Evolutionary conservation across 1,140 invertebrate species (phyloP), one percentile per base, ranked within the genome.

Genomic region (Proales similis): DNA sequence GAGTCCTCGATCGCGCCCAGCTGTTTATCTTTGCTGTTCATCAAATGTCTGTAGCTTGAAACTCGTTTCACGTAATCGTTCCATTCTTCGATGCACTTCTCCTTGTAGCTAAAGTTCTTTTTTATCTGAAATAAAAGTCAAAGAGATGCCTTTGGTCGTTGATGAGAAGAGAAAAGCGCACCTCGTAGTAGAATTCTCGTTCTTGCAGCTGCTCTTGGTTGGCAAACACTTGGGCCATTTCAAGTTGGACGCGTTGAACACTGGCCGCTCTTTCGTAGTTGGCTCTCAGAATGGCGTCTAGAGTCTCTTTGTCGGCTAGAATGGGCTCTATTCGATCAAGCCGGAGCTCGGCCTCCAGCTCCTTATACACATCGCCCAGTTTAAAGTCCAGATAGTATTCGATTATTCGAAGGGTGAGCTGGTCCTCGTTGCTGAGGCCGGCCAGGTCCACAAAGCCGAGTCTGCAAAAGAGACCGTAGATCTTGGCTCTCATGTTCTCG

Each of bases 341-440:
- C 43, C 70, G 67, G 14, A 77, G 57, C 53, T 77, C 75, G 27
- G 64, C 64, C 11, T 74, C 69, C 2, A 73, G 68, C 65, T 77
- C 75, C 26, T 67, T 69, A 72, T 72, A 75, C 2, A 77, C 74
- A 51, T 77, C 75, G 32, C 74, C 72, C 64, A 72, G 66, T 68
- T 77, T 77, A 53, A 76, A 72, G 64, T 76, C 73, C 14, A 76
- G 65, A 65, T 75, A 77, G 66, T 74, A 71, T 65, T 77, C 74
- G 39, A 77, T 71, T 17, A 76, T 71, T 27, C 69, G 70, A 22
- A 77, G 65, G 0, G 75, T 77, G 5, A 77, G 68, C 62, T 75
- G 72, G 61, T 77, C 75, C 51, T 71, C 69, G 24, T 71, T 70
- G 24, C 67, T 68, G 1, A 77, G 53, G 6, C 74, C 75, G 39